Evolutionary conservation across 2,888 invertebrate genomes (phyloP), one percentile per base, ranked within the genome.

Genomic region (Drosophila phalerata): DNA sequence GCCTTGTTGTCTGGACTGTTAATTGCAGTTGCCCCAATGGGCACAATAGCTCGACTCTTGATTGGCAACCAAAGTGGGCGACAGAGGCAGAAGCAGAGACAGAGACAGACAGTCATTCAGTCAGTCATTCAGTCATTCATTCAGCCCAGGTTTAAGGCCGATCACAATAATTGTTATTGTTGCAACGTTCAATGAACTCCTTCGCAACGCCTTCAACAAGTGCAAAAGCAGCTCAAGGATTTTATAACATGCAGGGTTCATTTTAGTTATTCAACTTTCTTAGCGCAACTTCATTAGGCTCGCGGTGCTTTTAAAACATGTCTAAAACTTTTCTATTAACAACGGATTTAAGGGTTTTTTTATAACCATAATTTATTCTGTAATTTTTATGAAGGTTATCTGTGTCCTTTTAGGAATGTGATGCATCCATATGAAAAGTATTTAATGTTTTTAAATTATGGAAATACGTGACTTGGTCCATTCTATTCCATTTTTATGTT

Each of bases 31-130:
- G 62, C 66, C 40, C 58, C 55, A 63, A 67, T 67, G 79, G 84
- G 88, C 80, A 70, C 81, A 85, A 88, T 83, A 78, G 66, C 84
- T 83, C 73, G 69, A 69, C 76, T 77, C 73, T 80, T 84, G 88
- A 88, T 84, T 84, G 84, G 81, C 86, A 86, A 52, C 66, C 65
- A 43, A 43, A 13, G 42, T 40, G 52, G 48, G 40, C 56, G 51
- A 6, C 28, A 8, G 28, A 28, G 57, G 13, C 40, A 53, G 60
- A 22, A 4, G 22, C 56, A 49, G 37, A 47, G 49, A 4, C 22
- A 22, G 22, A 22, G 56, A 11, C 32, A 55, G 60, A 25, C 53
- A 55, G 57, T 0, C 17, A 37, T 19, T 28, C 17, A 32, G 19
- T 60, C 63, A 30, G 19, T 60, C 63, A 37, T n/a, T n/a, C n/a